Conservation (phyloP, 2,888 invertebrate species). For the Diarsia mendica region DNA sequence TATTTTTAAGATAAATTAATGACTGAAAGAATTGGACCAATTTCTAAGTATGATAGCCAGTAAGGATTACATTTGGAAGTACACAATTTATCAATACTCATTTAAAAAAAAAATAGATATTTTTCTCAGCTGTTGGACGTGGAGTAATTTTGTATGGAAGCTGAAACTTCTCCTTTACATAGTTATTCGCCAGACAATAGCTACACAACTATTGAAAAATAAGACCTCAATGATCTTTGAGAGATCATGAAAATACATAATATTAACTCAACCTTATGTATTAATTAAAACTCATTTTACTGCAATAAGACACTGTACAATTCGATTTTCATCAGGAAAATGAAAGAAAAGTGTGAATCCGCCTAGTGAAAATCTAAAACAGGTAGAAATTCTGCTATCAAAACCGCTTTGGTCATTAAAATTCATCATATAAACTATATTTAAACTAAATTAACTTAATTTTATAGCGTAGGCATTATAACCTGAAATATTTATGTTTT, state of each 20-base stretch:
- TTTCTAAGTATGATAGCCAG: too few species aligned
- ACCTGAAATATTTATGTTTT: constrained; percentile 2
- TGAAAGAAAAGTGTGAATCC: background rate
- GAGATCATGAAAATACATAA: background rate
- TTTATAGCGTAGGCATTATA: constrained; percentile 45
- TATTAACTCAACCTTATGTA: background rate
- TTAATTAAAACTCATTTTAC: too few species aligned
- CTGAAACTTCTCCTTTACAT: too few species aligned
- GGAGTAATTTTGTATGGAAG: too few species aligned
- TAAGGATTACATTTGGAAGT: too few species aligned
- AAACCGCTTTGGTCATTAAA: constrained; percentile 21
- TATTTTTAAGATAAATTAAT: too few species aligned
- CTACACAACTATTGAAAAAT: background rate
- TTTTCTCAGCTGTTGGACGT: too few species aligned
- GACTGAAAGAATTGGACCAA: too few species aligned
- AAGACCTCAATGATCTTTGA: background rate
- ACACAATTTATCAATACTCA: too few species aligned
- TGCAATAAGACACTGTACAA: background rate
- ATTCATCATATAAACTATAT: constrained; percentile 26
- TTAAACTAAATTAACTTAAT: constrained; percentile 23
- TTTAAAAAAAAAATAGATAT: too few species aligned
- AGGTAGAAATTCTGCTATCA: background rate
- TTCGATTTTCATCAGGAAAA: background rate
- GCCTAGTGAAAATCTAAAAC: background rate
- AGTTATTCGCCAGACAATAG: background rate